These are phyloP conservation scores for Ctenicera cuprea DNA, from an alignment of 2,888 invertebrate genomes.

Conservation along the genomic window DNA sequence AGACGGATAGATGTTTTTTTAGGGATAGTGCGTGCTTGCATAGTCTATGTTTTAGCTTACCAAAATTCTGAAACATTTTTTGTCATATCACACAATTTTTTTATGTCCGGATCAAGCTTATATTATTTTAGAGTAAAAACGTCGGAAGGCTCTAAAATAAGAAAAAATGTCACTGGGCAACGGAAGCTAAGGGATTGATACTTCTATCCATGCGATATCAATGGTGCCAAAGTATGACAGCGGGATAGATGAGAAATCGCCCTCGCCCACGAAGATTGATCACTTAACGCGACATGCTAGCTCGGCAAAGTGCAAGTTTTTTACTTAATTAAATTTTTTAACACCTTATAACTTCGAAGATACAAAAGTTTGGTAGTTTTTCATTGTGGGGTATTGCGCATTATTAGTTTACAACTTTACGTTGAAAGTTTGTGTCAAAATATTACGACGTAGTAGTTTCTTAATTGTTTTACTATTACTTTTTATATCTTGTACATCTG, in stretches of 20 bases:
- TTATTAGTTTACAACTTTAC: conserved; percentile 24
- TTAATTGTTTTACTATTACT: background rate
- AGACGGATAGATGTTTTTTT: too few relatives aligned
- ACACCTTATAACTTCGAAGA: conserved; percentile 35
- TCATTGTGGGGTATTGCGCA: background rate
- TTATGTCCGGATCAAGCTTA: conserved; percentile 6
- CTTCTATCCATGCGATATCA: conserved; percentile 30
- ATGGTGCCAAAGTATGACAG: conserved; percentile 38
- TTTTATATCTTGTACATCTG: background rate
- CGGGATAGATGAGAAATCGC: conserved; percentile 29
- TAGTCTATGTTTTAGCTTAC: background rate
- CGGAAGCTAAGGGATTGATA: conserved; percentile 24
- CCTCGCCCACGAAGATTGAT: conserved; percentile 39
- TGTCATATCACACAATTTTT: conserved; percentile 12
- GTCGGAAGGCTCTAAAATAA: conserved; percentile 4
- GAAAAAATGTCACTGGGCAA: conserved; percentile 20
- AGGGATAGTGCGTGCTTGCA: background rate
- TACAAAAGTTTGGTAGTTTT: conserved; percentile 29
- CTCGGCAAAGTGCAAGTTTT: conserved; percentile 31
- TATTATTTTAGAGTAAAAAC: conserved; percentile 27
- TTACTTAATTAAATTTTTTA: conserved; percentile 39
- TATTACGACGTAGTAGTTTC: background rate
- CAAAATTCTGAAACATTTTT: conserved; percentile 14
- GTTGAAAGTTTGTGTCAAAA: conserved; percentile 1
- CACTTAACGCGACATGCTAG: conserved; percentile 38